These are phyloP conservation scores for Drosophila neutralis DNA, from an alignment of 2,888 invertebrate species.

Conservation along the genomic window DNA sequence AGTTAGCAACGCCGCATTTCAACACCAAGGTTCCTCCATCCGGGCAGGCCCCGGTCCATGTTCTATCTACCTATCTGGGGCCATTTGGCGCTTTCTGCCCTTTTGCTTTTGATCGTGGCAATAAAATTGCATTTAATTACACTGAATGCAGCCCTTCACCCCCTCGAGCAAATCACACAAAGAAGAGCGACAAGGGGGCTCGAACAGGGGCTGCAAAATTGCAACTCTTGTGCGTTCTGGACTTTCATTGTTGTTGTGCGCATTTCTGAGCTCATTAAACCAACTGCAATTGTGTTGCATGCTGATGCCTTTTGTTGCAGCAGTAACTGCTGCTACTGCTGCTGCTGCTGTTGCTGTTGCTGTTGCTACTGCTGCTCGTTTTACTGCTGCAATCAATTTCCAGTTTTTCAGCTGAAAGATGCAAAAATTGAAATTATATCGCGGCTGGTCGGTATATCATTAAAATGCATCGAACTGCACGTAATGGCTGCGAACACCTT, in stretches of 20 bases:
- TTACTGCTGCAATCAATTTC: conserved; percentile 67
- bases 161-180: not conserved
- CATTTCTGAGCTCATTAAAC: conserved; percentile 78
- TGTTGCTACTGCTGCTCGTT: conserved; percentile 18
- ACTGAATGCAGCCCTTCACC: conserved; percentile 28
- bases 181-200: conserved; percentile 8
- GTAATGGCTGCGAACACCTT: conserved; percentile 63
- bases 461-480: conserved; percentile 71
- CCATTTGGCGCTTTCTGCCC: conserved; percentile 55
- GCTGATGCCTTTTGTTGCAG: conserved; percentile 36
- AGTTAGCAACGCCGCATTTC: conserved; percentile 75
- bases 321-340: conserved; percentile 15
- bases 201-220: conserved; percentile 41
- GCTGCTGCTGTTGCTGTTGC: conserved; percentile 17
- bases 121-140: conserved; percentile 81
- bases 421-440: conserved; percentile 76
- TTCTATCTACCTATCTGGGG: conserved; percentile 54
- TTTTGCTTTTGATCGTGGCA: conserved; percentile 70
- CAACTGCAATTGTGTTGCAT: conserved; percentile 71
- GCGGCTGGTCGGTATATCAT: conserved; percentile 66
- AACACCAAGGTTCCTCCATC: conserved; percentile 61
- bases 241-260: conserved; percentile 72
- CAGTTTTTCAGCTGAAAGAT: conserved; percentile 71
- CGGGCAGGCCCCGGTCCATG: conserved; percentile 26
- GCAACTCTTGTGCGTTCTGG: conserved; percentile 39